Base-by-base conservation (phyloP, 2,113 vertebrate species). In the Grammomys surdaster region DNA sequence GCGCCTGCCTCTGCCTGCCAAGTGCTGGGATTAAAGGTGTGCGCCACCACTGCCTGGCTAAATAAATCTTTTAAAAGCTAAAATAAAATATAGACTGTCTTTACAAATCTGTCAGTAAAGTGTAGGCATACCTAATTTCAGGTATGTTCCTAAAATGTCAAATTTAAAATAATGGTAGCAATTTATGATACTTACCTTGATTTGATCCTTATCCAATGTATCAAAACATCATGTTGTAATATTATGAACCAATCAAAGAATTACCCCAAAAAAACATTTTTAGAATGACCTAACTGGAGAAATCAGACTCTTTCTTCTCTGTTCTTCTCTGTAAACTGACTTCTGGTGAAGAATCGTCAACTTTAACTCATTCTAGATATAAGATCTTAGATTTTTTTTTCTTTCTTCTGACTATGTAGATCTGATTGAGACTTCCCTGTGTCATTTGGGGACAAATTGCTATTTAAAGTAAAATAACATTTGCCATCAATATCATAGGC, bases 381-480 rank as follows among this genome's bases (percentile, higher is more conserved):
- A n/a, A 33, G 26, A 28, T 31, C 19, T 73, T 93, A 85, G 20
- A 46, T 84, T 94, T 90, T 90, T 90, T 90, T 93, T 93, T 80
- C 48, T 94, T 94, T 95, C 48, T 90, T 92, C 58, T 67, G 31
- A 31, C 75, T 67, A 4, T 60, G n/a, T 33, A 31, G 24, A 4
- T 19, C n/a, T 26, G 20, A 91, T 82, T 90, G 36, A 54, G 67
- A 92, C 90, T 14, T 0, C 8, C 26, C 78, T 96, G 2, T 81
- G 69, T 84, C 89, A 88, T 31, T 63, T 88, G 58, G 67, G 36
- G 28, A 75, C 56, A 91, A 76, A 58, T 26, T 36, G 43, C 31
- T 1, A 82, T 80, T 92, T 72, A 92, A 87, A 77, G 36, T 51
- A 28, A 54, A 93, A 72, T 73, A 92, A 31, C 76, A 92, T 92